A percentile compares a stretch with the other conserved stretches of the same genome.
Evolutionary conservation across 1,140 invertebrate genomes (phyloP).

Genomic region (Drosophila lacertosa): DNA sequence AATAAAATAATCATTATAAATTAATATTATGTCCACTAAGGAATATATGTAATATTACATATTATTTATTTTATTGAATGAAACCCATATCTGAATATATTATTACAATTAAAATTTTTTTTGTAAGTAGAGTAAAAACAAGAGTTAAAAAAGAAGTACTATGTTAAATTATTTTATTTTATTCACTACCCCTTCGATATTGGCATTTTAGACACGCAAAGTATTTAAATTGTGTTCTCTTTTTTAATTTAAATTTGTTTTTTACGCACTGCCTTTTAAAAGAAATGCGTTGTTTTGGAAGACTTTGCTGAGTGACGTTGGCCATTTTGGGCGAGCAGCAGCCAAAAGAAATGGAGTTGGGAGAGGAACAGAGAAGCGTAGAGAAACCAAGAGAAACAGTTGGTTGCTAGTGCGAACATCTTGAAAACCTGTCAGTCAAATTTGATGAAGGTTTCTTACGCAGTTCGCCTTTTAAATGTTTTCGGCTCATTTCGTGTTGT

Average conservation of each 20-base stretch:
- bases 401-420: slow-evolving; percentile 76
- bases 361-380: neutral
- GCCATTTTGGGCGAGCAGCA: slow-evolving; percentile 45
- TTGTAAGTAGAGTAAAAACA: too few species aligned
- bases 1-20: neutral
- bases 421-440: slow-evolving; percentile 83
- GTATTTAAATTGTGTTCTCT: neutral
- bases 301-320: slow-evolving; percentile 19
- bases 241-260: neutral
- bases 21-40: too few species aligned
- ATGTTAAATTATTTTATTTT: too few species aligned
- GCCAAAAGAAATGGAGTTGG: slow-evolving; percentile 52
- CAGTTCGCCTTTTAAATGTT: slow-evolving; percentile 72
- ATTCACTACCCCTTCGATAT: too few species aligned
- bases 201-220: too few species aligned
- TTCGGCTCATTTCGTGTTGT: slow-evolving; percentile 45
- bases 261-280: neutral
- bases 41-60: neutral
- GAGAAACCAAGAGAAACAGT: slow-evolving; percentile 43
- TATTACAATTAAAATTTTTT: too few species aligned
- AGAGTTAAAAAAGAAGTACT: too few species aligned
- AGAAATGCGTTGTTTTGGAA: neutral
- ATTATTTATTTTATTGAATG: too few species aligned
- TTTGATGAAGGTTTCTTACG: slow-evolving; percentile 81
- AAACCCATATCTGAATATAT: too few species aligned